These are phyloP conservation scores for Oncorhynchus clarkii DNA, from an alignment of 2,113 vertebrate species.

Conservation along the genomic window DNA sequence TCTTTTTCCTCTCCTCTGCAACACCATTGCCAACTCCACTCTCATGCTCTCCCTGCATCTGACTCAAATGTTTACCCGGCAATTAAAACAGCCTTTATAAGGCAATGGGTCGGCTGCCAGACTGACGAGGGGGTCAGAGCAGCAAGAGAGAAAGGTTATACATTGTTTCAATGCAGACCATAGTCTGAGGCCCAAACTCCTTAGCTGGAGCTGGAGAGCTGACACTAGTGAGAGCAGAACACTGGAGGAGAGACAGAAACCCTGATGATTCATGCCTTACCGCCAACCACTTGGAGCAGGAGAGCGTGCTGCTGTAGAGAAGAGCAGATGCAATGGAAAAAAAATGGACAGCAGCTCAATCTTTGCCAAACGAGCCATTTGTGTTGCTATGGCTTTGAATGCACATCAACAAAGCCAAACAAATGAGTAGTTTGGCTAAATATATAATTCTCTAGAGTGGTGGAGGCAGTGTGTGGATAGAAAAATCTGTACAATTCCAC, in stretches of 20 bases:
- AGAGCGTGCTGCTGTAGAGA: conserved; percentile 22
- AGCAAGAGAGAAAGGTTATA: conserved; percentile 59
- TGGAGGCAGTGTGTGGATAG: not conserved
- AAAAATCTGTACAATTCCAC: conserved; percentile 19
- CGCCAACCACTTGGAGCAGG: conserved; percentile 31
- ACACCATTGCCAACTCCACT: conserved; percentile 31
- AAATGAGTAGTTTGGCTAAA: not conserved
- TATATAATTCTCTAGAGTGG: conserved; percentile 5
- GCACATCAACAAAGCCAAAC: not conserved
- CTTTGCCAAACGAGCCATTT: conserved; percentile 16
- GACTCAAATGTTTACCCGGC: conserved; percentile 67
- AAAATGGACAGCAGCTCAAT: conserved; percentile 19
- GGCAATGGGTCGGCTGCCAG: conserved; percentile 70
- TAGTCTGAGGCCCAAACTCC: conserved; percentile 67
- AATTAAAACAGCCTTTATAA: conserved; percentile 82
- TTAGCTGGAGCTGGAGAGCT: conserved; percentile 33
- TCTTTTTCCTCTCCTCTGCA: conserved; percentile 33
- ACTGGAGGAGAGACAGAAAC: conserved; percentile 47
- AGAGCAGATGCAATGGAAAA: conserved; percentile 16
- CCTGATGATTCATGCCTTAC: conserved; percentile 57
- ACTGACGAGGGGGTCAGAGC: conserved; percentile 52
- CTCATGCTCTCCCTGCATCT: conserved; percentile 48
- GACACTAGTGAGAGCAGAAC: conserved; percentile 37
- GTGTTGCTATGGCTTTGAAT: conserved; percentile 18
- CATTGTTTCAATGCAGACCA: conserved; percentile 70